These are phyloP conservation scores for Nematopogon swammerdamellus DNA, from an alignment of 2,888 invertebrate genomes.

Conservation along the genomic window DNA sequence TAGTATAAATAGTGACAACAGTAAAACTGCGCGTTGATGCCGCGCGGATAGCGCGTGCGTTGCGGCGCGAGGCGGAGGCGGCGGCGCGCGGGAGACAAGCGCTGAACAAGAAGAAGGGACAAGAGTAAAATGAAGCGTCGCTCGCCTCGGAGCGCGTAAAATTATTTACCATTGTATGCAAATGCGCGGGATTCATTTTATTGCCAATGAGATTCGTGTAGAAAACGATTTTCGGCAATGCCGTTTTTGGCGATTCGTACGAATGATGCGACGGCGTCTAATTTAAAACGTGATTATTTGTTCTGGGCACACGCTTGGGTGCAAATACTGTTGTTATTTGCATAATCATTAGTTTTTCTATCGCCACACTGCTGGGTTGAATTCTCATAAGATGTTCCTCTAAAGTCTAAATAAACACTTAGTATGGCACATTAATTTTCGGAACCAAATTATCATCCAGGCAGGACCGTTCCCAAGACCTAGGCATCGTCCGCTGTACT, in stretches of 20 bases:
- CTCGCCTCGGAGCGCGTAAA: conserved; percentile 45
- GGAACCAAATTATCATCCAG: no score
- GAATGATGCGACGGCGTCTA: not conserved
- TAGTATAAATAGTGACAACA: not conserved
- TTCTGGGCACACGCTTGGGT: no score
- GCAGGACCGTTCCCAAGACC: no score
- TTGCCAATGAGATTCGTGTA: conserved; percentile 43
- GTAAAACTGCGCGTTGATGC: conserved; percentile 4
- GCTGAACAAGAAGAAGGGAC: conserved; percentile 18
- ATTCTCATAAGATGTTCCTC: no score
- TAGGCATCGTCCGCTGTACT: no score
- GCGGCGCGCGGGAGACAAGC: conserved; percentile 11
- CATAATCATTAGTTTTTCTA: no score
- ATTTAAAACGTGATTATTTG: no score
- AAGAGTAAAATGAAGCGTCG: conserved; percentile 54
- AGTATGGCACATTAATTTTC: no score
- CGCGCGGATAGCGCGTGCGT: conserved; percentile 6
- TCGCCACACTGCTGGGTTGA: no score
- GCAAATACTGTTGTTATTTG: no score
- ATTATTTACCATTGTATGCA: conserved; percentile 59
- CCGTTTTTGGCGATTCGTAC: not conserved
- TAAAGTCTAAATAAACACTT: no score
- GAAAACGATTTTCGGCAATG: not conserved
- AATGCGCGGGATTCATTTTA: conserved; percentile 55
- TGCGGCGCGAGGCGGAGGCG: conserved; percentile 7